phyloP scores from a whole-genome alignment of 2,797 vertebrate genomes.

The Pempheris klunzingeri region DNA sequence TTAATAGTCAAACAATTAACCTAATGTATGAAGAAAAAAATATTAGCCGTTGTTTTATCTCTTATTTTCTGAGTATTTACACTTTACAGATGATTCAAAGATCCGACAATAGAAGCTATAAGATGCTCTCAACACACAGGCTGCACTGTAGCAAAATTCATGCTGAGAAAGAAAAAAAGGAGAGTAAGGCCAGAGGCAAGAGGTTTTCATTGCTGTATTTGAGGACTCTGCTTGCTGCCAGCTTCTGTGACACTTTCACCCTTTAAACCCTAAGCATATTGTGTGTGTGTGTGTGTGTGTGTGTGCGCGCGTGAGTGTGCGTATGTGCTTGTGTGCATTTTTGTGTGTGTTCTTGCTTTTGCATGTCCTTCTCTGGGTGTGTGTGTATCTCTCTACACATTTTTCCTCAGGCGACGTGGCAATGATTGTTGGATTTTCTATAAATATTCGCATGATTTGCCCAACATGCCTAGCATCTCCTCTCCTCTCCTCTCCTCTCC shows the following conservation, averaged over 20 bases:
- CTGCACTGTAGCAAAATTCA: background rate
- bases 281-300: conserved; percentile 29
- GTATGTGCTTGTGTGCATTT: conserved; percentile 4
- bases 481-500: background rate
- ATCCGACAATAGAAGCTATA: background rate
- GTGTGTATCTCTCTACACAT: conserved; percentile 17
- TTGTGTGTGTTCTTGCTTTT: conserved; percentile 10
- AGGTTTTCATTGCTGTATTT: conserved; percentile 31
- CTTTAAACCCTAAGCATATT: conserved; percentile 24
- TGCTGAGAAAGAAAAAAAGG: conserved; percentile 5
- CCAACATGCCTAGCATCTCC: conserved; percentile 21
- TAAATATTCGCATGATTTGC: conserved; percentile 62
- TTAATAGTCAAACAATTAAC: conserved; percentile 7
- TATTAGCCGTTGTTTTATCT: conserved; percentile 1
- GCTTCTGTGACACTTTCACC: conserved; percentile 41
- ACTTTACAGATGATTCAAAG: conserved; percentile 22
- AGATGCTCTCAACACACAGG: background rate
- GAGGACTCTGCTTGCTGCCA: conserved; percentile 26
- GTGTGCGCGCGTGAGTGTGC: conserved; percentile 17
- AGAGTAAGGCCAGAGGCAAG: background rate
- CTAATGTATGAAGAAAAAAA: background rate
- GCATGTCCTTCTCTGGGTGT: background rate
- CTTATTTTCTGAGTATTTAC: conserved; percentile 13
- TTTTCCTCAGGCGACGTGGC: conserved; percentile 22
- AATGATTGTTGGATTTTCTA: conserved; percentile 48